Base-by-base conservation (phyloP, 2,797 vertebrate species). In the Myripristis jacobus region DNA sequence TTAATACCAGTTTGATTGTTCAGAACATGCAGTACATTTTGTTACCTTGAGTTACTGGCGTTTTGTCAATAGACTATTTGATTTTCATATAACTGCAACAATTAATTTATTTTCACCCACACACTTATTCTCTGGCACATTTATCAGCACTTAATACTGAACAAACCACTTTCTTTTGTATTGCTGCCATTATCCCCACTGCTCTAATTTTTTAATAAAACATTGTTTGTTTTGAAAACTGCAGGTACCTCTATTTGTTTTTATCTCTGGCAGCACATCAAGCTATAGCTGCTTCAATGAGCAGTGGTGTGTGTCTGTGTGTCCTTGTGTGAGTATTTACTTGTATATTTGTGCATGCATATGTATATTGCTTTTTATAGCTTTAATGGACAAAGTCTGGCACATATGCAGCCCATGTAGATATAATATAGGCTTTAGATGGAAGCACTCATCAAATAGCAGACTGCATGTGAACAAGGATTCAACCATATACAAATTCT, bases 191-290 rank as follows among this genome's bases (percentile, higher is more conserved):
- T 63, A 60, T 11, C 43, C 24, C 21, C 27, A 18, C 65, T n/a
- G n/a, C 52, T 58, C n/a, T 68, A 16, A 5, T 46, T 15, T 62
- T 73, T 19, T 50, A 56, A 41, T 52, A 48, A 56, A 48, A 53
- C 12, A 6, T n/a, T 12, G 47, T 22, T 50, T 50, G 47, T 24
- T 70, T 47, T 19, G 22, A 55, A 67, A 4, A 76, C 61, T 56
- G 58, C 38, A 51, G 52, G 50, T 34, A 24, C 55, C 54, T 50
- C n/a, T 31, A 57, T 71, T 66, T 34, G 52, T n/a, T 6, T 71
- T 69, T 34, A 57, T 6, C 3, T 60, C 38, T 59, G 69, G n/a
- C 50, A 64, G 36, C 63, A 57, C 53, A 22, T 66, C 11, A 75
- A 53, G 27, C 66, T 47, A 43, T 2, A 36, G 25, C 15, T 51